Base-by-base conservation (phyloP, 2,113 vertebrate species). In the Sylvietta virens region DNA sequence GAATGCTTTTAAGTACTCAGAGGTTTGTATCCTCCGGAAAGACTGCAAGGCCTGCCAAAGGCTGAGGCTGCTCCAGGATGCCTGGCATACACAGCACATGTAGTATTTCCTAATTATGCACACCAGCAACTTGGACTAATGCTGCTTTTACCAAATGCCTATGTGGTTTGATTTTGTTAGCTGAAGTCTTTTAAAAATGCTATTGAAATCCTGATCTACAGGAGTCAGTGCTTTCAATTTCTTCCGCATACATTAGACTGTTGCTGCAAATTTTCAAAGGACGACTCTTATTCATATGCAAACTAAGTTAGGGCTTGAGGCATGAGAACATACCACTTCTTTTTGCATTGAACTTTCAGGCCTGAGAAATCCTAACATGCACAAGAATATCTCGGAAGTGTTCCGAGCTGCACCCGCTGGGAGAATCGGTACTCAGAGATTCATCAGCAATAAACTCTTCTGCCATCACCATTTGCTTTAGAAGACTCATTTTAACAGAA, bases 251-350 rank as follows among this genome's bases (percentile, higher is more conserved):
- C 15, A 24, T 94, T 74, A 47, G 56, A 60, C 48, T 81, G 72
- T 78, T 86, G 62, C 80, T 92, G 89, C 84, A 58, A 44, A 84
- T 86, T 94, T 95, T 83, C 80, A 74, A 90, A 90, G 72, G 4
- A 61, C 6, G 5, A 50, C 39, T 92, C 62, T 30, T 18, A 74
- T 96, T 95, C 86, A 64, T 81, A 78, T 92, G 94, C 88, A 94
- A 92, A 94, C 51, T 44, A 71, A 71, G 62, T 86, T 77, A 85
- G 56, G 60, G 61, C 31, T 62, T 86, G 72, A 94, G 51, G 56
- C 92, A 86, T 83, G 91, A 92, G 94, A 95, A 94, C 51, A 78
- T 88, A 56, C 76, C n/a, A 17, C 39, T 90, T 60, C 88, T 88
- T 80, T 94, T 83, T 60, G 48, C 47, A 51, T 39, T 88, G 83